Conservation (phyloP, 1,140 invertebrate genomes). For the Meloidogyne chitwoodi region DNA sequence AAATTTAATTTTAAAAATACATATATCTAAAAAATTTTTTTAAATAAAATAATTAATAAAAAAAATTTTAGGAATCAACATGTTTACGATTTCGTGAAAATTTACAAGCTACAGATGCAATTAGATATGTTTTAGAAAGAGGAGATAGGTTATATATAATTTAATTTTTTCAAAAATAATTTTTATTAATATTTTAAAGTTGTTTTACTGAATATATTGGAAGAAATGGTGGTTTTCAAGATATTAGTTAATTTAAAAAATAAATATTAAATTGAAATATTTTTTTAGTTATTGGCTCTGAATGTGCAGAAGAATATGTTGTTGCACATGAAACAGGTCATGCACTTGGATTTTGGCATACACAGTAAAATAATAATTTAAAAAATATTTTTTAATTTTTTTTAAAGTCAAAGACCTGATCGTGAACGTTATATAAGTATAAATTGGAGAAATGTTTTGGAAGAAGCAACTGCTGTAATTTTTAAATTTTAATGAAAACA, state of each 20-base stretch:
- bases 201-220: constrained; percentile 60
- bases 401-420: constrained; percentile 52
- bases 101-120: constrained; percentile 52
- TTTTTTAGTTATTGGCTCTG: constrained; percentile 53
- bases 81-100: constrained; percentile 58
- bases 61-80: constrained; percentile 56
- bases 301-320: constrained; percentile 60
- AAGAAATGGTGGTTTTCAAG: constrained; percentile 58
- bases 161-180: not conserved
- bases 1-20: too few relatives aligned
- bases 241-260: constrained; percentile 32
- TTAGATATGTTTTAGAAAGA: constrained; percentile 55
- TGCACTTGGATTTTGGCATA: constrained; percentile 61
- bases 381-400: not conserved
- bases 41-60: not conserved
- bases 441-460: constrained; percentile 57
- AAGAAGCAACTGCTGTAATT: constrained; percentile 50
- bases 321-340: constrained; percentile 61
- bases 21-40: not conserved
- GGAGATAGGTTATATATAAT: constrained; percentile 37
- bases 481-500: too few relatives aligned
- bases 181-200: constrained; percentile 1
- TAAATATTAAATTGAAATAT: too few relatives aligned
- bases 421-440: constrained; percentile 59
- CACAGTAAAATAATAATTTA: constrained; percentile 43